Evolutionary conservation across 2,888 invertebrate species (phyloP).

Genomic region (Magallana nippona): DNA sequence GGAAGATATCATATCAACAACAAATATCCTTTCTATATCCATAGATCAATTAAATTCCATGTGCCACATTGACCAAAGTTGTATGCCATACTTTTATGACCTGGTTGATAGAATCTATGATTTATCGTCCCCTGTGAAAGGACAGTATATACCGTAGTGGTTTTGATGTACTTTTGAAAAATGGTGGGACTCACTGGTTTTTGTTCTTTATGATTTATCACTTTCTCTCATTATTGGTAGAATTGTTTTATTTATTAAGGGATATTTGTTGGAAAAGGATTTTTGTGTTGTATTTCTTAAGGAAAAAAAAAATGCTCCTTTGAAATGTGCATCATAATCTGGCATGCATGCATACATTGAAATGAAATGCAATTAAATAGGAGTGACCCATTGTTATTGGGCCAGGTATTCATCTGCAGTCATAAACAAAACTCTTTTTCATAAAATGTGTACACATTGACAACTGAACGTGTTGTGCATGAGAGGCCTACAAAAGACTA

Average conservation of each 20-base stretch:
- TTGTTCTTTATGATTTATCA: too few species aligned
- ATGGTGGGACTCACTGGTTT: too few species aligned
- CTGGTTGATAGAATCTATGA: too few species aligned
- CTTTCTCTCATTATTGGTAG: not conserved
- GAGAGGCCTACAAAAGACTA: not conserved
- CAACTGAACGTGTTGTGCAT: not conserved
- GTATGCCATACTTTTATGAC: not conserved
- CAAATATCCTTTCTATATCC: conserved; percentile 22
- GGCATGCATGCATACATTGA: not conserved
- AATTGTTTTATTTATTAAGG: not conserved
- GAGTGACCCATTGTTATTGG: not conserved
- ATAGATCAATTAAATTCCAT: not conserved
- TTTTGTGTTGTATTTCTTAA: not conserved
- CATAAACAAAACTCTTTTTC: too few species aligned
- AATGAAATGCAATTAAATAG: not conserved
- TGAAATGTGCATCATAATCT: conserved; percentile 25
- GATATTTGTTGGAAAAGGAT: conserved; percentile 24
- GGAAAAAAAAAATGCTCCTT: not conserved
- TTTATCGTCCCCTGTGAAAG: too few species aligned
- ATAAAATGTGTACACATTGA: not conserved
- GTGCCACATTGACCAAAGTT: not conserved
- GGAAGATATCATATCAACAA: conserved; percentile 32
- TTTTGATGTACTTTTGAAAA: too few species aligned
- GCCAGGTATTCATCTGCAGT: too few species aligned
- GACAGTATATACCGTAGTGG: too few species aligned